A percentile compares a stretch with the other conserved stretches of the same genome.
phyloP scores from a whole-genome alignment of 1,140 invertebrate genomes.

The Procambarus virginalis region DNA sequence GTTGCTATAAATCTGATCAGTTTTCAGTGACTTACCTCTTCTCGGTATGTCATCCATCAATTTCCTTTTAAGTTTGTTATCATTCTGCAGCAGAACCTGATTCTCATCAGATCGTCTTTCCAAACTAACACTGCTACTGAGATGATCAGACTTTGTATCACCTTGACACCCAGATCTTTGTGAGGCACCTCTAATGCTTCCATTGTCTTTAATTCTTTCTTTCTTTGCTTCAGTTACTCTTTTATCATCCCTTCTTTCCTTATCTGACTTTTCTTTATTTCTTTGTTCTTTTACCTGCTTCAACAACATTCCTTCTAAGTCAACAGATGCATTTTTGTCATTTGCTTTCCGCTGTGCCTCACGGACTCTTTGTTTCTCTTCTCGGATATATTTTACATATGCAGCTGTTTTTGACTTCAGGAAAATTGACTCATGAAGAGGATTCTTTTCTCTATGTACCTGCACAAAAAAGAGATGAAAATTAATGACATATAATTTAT shows the following conservation, averaged over 20 bases:
- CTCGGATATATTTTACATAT: conserved; percentile 30
- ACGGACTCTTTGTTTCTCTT: conserved; percentile 2
- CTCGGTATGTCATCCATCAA: background rate
- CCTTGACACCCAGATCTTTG: background rate
- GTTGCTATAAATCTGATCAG: background rate
- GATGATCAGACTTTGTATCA: conserved; percentile 7
- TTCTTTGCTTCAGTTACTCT: background rate
- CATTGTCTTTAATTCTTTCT: background rate
- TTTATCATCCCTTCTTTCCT: conserved; percentile 12
- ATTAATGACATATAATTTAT: no score
- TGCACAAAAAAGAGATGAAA: background rate
- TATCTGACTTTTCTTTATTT: background rate
- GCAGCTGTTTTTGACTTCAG: conserved; percentile 36
- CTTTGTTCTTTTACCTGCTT: conserved; percentile 20
- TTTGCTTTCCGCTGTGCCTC: conserved; percentile 12
- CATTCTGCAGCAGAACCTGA: background rate
- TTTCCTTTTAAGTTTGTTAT: background rate
- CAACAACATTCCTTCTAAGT: conserved; percentile 19
- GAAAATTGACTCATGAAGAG: conserved; percentile 27
- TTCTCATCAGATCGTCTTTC: background rate
- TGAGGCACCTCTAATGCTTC: conserved; percentile 33
- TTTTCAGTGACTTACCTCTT: background rate
- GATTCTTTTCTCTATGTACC: conserved; percentile 39
- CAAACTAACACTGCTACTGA: background rate
- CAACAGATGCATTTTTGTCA: background rate